Conservation (phyloP, 1,140 invertebrate species). For the Lepidurus apus region DNA sequence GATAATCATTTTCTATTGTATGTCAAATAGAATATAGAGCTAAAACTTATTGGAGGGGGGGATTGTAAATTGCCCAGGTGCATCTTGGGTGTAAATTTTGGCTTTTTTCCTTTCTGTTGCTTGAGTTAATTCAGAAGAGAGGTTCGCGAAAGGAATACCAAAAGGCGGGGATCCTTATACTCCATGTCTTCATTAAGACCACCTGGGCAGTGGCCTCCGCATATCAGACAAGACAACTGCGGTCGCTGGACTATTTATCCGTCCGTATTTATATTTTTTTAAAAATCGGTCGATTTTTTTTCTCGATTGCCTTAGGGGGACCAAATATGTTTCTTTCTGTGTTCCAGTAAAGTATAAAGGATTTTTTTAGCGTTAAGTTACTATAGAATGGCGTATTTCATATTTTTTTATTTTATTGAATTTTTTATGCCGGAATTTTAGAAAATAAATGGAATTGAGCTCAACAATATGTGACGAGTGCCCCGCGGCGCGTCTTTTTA, state of each 20-base stretch:
- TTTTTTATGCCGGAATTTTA: too few species aligned
- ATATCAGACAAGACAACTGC: constrained; percentile 4
- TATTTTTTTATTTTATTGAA: too few species aligned
- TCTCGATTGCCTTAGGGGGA: background rate
- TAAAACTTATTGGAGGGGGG: background rate
- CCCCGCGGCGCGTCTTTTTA: too few species aligned
- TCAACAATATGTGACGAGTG: too few species aligned
- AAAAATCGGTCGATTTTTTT: background rate
- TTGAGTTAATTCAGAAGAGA: background rate
- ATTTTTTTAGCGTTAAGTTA: too few species aligned
- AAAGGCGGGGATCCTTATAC: constrained; percentile 2
- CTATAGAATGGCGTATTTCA: too few species aligned
- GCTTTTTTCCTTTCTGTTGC: background rate
- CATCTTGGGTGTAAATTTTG: constrained; percentile 1
- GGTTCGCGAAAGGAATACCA: background rate
- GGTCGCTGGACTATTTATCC: constrained; percentile 8
- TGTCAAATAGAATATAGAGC: background rate
- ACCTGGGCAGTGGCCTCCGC: constrained; percentile 12
- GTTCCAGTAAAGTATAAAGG: too few species aligned
- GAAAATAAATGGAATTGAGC: too few species aligned
- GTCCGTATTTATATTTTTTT: background rate
- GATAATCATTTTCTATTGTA: too few species aligned
- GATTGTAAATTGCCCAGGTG: background rate
- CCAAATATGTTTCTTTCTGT: too few species aligned
- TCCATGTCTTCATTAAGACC: constrained; percentile 22